Evolutionary conservation across 1,140 invertebrate species (phyloP).

Genomic region (Meloidogyne chitwoodi): DNA sequence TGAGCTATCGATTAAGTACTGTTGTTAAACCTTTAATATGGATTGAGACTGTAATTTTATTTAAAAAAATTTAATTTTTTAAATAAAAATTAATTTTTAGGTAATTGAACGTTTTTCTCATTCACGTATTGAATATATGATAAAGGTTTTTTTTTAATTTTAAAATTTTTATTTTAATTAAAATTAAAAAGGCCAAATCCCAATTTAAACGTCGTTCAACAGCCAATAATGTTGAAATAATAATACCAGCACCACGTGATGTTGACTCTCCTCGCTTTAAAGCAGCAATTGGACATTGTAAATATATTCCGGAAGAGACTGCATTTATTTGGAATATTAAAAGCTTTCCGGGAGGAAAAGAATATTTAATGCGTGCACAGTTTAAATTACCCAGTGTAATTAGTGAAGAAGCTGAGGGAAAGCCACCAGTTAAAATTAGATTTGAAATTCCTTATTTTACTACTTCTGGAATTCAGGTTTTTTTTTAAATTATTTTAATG

Average conservation of each 20-base stretch:
- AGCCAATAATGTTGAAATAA: conserved; percentile 97
- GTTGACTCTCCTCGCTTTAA: conserved; percentile 98
- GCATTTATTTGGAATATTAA: conserved; percentile 99
- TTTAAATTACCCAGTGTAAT: conserved; percentile 96
- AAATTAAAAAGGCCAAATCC: conserved; percentile 90
- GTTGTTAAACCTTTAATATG: conserved; percentile 96
- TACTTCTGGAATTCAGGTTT: conserved; percentile 92
- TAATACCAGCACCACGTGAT: conserved; percentile 95
- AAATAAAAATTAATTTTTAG: background rate
- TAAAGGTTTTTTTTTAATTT: conserved; percentile 69
- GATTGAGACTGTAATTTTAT: conserved; percentile 80
- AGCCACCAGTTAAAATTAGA: conserved; percentile 95
- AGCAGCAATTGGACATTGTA: conserved; percentile 92
- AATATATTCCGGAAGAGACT: conserved; percentile 72
- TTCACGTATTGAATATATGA: conserved; percentile 97
- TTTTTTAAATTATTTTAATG: too few species aligned
- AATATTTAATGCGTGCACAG: conserved; percentile 97
- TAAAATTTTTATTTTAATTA: background rate
- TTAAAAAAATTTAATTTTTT: background rate
- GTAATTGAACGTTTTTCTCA: conserved; percentile 95
- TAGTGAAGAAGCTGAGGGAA: conserved; percentile 88
- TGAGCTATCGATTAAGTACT: conserved; percentile 89
- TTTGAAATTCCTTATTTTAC: conserved; percentile 99
- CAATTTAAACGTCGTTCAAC: conserved; percentile 97
- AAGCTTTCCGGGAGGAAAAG: conserved; percentile 91